Base-by-base conservation (phyloP, 2,797 vertebrate genomes). In the Chanos chanos region DNA sequence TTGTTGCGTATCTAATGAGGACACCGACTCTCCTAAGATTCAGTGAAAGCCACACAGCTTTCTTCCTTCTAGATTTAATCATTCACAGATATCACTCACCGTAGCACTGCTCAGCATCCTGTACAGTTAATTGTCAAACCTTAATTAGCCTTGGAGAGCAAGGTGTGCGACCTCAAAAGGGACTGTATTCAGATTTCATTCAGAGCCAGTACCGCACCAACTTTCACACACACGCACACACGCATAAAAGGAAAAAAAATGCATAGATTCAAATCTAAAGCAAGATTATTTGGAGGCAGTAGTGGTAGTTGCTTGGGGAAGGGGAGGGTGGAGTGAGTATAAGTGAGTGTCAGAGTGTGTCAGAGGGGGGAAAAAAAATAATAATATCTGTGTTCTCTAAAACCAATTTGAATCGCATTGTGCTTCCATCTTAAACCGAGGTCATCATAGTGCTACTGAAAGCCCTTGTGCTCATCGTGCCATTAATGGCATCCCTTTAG, bases 1-100 rank as follows among this genome's bases (percentile, higher is more conserved):
- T 25, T 44, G 55, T 57, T 55, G 40, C 56, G 53, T 64, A 67
- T 52, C 47, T 50, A 72, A 67, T 58, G 54, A 62, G 60, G 60
- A 10, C 18, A 28, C n/a, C n/a, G n/a, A n/a, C n/a, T 57, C 89
- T 89, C 88, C 85, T 86, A 90, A 84, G 84, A 85, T 71, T 81
- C 61, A 62, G 82, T 87, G 85, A 86, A 80, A 81, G 36, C 33
- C 79, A 86, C 87, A 87, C 81, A 87, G 82, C 87, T 87, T 91
- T 78, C 77, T 72, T 61, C 56, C 56, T 56, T 37, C 41, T 52
- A 43, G 72, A 76, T 73, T 57, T 83, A 76, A 81, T 83, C 79
- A 78, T 76, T 76, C 70, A 53, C 79, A 87, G 81, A 80, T 87
- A 81, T 84, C 76, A 82, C 81, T 81, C 67, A 72, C 81, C 83